Evolutionary conservation across 2,888 invertebrate genomes (phyloP), one percentile per base, ranked within the genome.

Genomic region (Leucania comma): DNA sequence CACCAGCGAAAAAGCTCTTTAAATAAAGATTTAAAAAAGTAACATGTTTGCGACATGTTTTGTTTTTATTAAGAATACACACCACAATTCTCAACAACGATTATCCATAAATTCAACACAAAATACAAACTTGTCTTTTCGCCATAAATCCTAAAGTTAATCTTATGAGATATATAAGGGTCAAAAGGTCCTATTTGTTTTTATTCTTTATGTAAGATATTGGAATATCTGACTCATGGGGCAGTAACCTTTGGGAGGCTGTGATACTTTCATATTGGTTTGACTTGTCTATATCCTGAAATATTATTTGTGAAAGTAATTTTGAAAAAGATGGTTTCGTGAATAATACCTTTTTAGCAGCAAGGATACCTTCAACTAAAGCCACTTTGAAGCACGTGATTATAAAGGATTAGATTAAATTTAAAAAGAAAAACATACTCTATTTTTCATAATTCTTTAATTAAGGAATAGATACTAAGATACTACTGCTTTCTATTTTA

Each of bases 191-290:
- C 5, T 51, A 38, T 67, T 64, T 66, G 42, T 75, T 53, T 65
- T 59, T 46, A 10, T 53, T 61, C 56, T 68, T 58, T 73, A 61
- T 50, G 48, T n/a, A 53, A 67, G 50, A 61, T 75, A 78, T 78
- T 80, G 60, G 57, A 80, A 64, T 67, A 57, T 50, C 61, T 80
- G 26, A 61, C 54, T 67, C 42, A 50, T 24, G 38, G 17, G 20
- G n/a, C 48, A 51, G 48, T 38, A 59, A 51, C 50, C 42, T 53
- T n/a, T 22, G 32, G 22, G n/a, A 26, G 22, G 38, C 53, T 42
- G 3, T 24, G 2, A 48, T 62, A 67, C 9, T 66, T 53, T 42
- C 53, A 53, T 26, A 60, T 46, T 38, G 24, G 42, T 58, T 46
- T 22, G 57, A 56, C 22, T 26, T 63, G 24, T 38, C 32, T 38